Evolutionary conservation across 2,888 invertebrate species (phyloP).

Genomic region (Aradus depressus): DNA sequence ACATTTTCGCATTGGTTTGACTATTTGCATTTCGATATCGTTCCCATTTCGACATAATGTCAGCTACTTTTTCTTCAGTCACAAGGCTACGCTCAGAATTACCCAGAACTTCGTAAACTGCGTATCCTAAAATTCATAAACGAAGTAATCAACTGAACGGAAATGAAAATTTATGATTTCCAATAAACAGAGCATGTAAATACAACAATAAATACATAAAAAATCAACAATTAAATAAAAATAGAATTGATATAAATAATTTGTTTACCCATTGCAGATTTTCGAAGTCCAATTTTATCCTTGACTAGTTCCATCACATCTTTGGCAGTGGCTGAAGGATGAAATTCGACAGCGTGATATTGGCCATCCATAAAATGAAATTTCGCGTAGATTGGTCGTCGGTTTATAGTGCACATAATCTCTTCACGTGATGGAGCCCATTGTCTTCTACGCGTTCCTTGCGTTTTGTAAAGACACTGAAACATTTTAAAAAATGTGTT

Average conservation of each 20-base stretch:
- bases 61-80: conserved; percentile 79
- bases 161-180: too few relatives aligned
- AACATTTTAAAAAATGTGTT: conserved; percentile 26
- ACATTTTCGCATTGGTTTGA: conserved; percentile 38
- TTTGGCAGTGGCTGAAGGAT: conserved; percentile 81
- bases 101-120: conserved; percentile 83
- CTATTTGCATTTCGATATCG: conserved; percentile 47
- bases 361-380: conserved; percentile 90
- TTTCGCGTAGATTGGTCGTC: conserved; percentile 79
- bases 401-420: conserved; percentile 81
- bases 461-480: conserved; percentile 57
- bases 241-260: background rate
- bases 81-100: conserved; percentile 74
- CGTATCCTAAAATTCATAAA: conserved; percentile 61
- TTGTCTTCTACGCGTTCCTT: conserved; percentile 67
- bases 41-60: conserved; percentile 94
- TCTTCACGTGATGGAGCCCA: conserved; percentile 88
- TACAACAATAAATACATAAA: too few relatives aligned
- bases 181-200: too few relatives aligned
- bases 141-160: too few relatives aligned
- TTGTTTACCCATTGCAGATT: conserved; percentile 54
- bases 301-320: conserved; percentile 80
- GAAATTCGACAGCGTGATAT: conserved; percentile 89
- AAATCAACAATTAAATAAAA: too few relatives aligned
- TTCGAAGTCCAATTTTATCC: conserved; percentile 76